Percentiles rank a stretch among this genome's conserved stretches.
These are phyloP conservation scores for Gephyroberyx darwinii DNA, from an alignment of 2,797 vertebrate species.

Conservation along the genomic window DNA sequence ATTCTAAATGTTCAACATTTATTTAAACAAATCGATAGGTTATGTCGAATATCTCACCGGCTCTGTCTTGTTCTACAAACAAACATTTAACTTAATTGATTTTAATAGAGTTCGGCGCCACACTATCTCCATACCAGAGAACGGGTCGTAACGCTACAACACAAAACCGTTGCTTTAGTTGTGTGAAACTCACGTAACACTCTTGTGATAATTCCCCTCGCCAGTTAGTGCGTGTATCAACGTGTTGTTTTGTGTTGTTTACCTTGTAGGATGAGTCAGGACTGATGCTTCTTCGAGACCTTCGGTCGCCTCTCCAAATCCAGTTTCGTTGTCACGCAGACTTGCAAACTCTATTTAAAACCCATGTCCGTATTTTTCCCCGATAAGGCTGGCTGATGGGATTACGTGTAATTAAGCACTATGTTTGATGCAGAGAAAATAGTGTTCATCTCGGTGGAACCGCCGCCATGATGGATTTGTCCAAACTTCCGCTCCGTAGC, in stretches of 20 bases:
- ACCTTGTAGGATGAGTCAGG: slow-evolving; percentile 60
- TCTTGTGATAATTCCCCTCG: background rate
- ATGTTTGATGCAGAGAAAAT: background rate
- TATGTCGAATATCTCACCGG: too few relatives aligned
- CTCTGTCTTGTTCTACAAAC: too few relatives aligned
- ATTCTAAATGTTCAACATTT: too few relatives aligned
- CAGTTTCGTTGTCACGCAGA: background rate
- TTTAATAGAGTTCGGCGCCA: too few relatives aligned
- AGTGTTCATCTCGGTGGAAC: background rate
- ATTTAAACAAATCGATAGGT: too few relatives aligned
- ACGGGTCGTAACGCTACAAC: too few relatives aligned
- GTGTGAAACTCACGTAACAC: too few relatives aligned
- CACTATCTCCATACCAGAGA: too few relatives aligned
- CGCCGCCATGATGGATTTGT: slow-evolving; percentile 60
- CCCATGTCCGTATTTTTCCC: background rate
- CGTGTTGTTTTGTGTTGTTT: slow-evolving; percentile 31
- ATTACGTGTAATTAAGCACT: accelerated
- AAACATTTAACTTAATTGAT: too few relatives aligned
- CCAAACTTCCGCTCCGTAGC: slow-evolving; percentile 38
- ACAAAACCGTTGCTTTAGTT: too few relatives aligned
- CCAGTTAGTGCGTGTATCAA: background rate
- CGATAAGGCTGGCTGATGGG: accelerated
- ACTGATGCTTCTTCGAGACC: slow-evolving; percentile 10
- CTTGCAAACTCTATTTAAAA: accelerated
- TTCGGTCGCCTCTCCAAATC: background rate